These are phyloP conservation scores for Rhinoptilus africanus DNA, from an alignment of 2,113 vertebrate species.

Conservation along the genomic window DNA sequence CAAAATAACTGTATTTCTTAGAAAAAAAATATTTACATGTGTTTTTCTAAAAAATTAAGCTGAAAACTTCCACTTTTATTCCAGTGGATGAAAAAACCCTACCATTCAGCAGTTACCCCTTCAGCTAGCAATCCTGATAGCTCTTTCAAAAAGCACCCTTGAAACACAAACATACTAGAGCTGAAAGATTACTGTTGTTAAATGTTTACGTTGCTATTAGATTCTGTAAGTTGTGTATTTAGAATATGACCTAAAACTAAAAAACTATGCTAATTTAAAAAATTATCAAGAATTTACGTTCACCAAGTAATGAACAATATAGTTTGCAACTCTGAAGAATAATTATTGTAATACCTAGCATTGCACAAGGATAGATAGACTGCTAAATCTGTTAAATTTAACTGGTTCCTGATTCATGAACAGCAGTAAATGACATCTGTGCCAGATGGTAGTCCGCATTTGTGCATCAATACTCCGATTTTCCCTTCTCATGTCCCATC, in stretches of 20 bases:
- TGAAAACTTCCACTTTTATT: neutral
- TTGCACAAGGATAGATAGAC: neutral
- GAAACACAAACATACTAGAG: neutral
- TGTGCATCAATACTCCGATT: neutral
- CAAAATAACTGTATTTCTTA: neutral
- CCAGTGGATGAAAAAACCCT: neutral
- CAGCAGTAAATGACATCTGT: conserved; percentile 62
- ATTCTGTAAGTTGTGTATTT: neutral
- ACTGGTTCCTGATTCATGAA: conserved; percentile 59
- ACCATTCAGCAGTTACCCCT: neutral
- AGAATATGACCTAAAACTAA: neutral
- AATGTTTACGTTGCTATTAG: neutral
- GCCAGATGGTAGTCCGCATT: conserved; percentile 62
- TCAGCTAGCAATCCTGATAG: neutral
- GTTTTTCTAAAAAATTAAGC: neutral
- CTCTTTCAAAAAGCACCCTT: neutral
- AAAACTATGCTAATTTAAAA: neutral
- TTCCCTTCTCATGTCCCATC: neutral
- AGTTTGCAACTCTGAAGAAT: neutral
- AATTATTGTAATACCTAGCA: conserved; percentile 7
- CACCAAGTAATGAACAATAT: neutral
- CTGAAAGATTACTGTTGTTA: neutral
- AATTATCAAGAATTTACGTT: neutral
- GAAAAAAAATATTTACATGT: neutral
- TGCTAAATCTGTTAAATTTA: conserved; percentile 50